phyloP scores from a whole-genome alignment of 2,113 vertebrate species.

The Sceloporus tristichus region DNA sequence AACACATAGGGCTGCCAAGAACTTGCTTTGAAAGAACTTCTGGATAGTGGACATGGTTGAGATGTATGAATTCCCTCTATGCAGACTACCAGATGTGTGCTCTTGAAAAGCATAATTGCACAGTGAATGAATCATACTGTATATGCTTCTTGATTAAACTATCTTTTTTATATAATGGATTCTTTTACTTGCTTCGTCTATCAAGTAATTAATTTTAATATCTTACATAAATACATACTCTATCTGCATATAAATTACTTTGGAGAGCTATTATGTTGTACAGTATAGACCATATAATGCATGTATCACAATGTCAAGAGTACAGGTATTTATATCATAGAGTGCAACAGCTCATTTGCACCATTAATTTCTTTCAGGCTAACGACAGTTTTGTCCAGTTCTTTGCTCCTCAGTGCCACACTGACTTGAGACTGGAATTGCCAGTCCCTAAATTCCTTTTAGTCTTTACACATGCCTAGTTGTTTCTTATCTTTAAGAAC shows the following conservation, averaged over 20 bases:
- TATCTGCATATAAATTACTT: slow-evolving; percentile 59
- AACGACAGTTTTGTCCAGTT: slow-evolving; percentile 28
- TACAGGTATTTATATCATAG: slow-evolving; percentile 45
- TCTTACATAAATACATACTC: slow-evolving; percentile 59
- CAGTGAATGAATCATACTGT: slow-evolving; percentile 61
- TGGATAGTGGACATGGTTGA: slow-evolving; percentile 55
- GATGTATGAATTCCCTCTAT: slow-evolving; percentile 59
- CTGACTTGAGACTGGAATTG: not conserved
- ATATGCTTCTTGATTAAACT: slow-evolving; percentile 60
- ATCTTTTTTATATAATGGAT: slow-evolving; percentile 53
- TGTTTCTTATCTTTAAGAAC: not conserved
- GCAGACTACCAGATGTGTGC: slow-evolving; percentile 61
- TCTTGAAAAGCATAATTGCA: slow-evolving; percentile 47
- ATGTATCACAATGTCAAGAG: slow-evolving; percentile 55
- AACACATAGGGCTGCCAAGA: not conserved
- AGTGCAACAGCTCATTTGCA: slow-evolving; percentile 51
- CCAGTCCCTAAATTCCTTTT: rapidly evolving
- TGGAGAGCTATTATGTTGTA: slow-evolving; percentile 59
- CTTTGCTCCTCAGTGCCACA: not conserved
- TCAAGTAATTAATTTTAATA: slow-evolving; percentile 71
- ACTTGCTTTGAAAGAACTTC: slow-evolving; percentile 1
- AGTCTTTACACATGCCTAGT: not conserved
- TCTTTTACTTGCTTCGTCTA: slow-evolving; percentile 60
- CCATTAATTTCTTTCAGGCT: slow-evolving; percentile 54
- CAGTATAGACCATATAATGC: slow-evolving; percentile 59